Evolutionary conservation across 2,113 vertebrate genomes (phyloP).

Genomic region (Donacobius atricapilla): DNA sequence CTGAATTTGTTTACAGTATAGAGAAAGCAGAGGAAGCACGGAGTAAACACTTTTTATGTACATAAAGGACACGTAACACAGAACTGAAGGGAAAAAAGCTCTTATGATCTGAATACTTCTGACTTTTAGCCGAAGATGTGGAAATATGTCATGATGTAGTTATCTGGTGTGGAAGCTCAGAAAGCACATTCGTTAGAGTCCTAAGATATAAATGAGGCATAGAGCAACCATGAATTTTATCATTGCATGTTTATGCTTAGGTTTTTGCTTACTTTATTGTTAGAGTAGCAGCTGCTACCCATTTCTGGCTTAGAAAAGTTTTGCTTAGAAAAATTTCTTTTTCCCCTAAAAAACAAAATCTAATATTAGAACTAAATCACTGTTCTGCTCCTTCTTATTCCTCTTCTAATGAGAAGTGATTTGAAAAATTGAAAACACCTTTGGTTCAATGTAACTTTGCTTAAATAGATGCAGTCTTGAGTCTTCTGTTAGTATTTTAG

Average conservation of each 20-base stretch:
- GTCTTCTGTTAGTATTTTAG: neutral
- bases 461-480: neutral
- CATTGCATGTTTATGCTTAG: neutral
- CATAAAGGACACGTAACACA: neutral
- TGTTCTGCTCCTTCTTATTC: neutral
- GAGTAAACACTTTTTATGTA: neutral
- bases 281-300: neutral
- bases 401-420: neutral
- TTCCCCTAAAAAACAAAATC: neutral
- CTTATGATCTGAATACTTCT: neutral
- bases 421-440: neutral
- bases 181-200: neutral
- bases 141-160: neutral
- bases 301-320: neutral
- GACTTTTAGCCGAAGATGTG: neutral
- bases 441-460: neutral
- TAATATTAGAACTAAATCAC: neutral
- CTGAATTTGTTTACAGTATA: neutral
- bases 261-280: neutral
- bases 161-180: neutral
- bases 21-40: neutral
- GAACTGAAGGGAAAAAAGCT: neutral
- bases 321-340: neutral
- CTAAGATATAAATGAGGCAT: neutral
- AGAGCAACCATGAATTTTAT: neutral